Percentiles rank a stretch among this genome's conserved stretches.
These are phyloP conservation scores for Vidua macroura DNA, from an alignment of 2,113 vertebrate species.

Conservation along the genomic window DNA sequence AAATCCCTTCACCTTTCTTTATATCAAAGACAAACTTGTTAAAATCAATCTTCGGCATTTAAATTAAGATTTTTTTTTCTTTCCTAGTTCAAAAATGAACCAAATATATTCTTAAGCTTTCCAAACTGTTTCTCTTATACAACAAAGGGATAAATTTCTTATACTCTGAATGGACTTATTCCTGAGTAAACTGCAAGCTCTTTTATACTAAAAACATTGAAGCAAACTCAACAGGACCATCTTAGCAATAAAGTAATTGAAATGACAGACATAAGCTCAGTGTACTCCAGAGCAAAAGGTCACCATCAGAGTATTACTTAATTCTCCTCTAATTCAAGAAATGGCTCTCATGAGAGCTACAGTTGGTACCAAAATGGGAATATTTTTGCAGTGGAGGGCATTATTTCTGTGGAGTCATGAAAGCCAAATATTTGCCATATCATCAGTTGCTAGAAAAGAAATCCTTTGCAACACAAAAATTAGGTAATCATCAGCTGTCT, in stretches of 20 bases:
- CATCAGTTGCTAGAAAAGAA: background rate
- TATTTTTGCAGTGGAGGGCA: background rate
- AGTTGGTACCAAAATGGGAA: background rate
- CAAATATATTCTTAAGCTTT: background rate
- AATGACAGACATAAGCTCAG: background rate
- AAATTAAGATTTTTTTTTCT: background rate
- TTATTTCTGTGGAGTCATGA: background rate
- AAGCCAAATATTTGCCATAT: background rate
- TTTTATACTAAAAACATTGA: background rate
- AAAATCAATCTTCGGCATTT: background rate
- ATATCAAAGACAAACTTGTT: background rate
- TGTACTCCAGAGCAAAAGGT: background rate
- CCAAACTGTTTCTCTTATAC: background rate
- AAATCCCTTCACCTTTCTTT: background rate
- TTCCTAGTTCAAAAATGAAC: background rate
- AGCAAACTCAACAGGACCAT: background rate
- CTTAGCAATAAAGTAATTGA: background rate
- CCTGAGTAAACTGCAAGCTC: background rate
- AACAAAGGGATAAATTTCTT: background rate
- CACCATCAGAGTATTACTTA: background rate
- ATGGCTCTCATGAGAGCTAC: background rate
- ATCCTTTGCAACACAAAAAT: background rate
- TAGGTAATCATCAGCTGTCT: background rate
- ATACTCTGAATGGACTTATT: background rate
- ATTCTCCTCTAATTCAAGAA: constrained; percentile 3